These are phyloP conservation scores for Neotoma lepida DNA, from an alignment of 2,113 vertebrate species.

Conservation along the genomic window DNA sequence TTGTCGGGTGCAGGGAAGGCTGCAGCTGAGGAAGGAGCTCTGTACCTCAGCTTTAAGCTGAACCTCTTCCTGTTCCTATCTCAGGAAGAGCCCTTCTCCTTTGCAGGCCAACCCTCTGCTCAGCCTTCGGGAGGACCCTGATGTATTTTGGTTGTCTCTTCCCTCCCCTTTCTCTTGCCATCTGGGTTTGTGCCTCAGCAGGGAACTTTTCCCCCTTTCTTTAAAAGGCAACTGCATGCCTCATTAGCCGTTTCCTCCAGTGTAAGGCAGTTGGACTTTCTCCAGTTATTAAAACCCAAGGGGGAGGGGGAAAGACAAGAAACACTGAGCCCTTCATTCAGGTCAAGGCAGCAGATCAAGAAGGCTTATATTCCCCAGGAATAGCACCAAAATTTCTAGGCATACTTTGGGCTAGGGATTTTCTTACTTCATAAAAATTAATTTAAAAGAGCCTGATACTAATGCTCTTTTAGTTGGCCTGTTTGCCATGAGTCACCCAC, in stretches of 20 bases:
- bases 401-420: constrained; percentile 59
- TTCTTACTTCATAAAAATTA: constrained; percentile 67
- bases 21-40: neutral
- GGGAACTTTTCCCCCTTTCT: constrained; percentile 64
- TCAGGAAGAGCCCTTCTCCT: neutral
- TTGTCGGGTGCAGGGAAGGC: neutral
- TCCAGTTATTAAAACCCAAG: constrained; percentile 73
- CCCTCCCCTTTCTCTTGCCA: constrained; percentile 63
- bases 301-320: neutral
- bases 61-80: neutral
- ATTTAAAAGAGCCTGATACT: constrained; percentile 51
- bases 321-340: constrained; percentile 63
- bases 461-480: constrained; percentile 1
- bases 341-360: constrained; percentile 70
- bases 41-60: neutral
- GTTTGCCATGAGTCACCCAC: constrained; percentile 46
- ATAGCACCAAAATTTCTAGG: constrained; percentile 51
- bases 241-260: constrained; percentile 76
- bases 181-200: constrained; percentile 71
- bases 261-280: constrained; percentile 65
- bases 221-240: constrained; percentile 73
- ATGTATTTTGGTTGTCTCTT: neutral
- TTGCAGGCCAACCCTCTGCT: neutral
- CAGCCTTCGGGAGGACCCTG: neutral
- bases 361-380: constrained; percentile 41